phyloP scores from a whole-genome alignment of 2,113 vertebrate species.

The Bos javanicus region DNA sequence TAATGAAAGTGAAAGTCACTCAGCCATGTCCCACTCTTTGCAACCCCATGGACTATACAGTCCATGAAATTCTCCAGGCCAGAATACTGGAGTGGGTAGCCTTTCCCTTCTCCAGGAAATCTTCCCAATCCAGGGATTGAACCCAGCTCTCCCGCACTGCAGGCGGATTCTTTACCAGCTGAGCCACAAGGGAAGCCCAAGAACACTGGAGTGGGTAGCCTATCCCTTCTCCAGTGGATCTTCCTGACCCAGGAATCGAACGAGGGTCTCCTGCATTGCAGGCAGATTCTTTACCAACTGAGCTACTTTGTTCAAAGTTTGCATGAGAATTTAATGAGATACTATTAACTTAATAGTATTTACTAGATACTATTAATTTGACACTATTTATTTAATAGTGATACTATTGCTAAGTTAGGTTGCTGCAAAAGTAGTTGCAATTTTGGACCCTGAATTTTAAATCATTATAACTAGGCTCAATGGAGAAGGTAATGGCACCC shows the following conservation, averaged over 20 bases:
- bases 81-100: background rate
- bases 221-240: background rate
- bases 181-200: background rate
- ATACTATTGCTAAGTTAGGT: background rate
- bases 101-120: background rate
- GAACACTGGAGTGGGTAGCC: background rate
- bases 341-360: background rate
- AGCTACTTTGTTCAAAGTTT: background rate
- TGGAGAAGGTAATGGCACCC: no score
- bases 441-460: background rate
- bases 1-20: background rate
- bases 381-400: background rate
- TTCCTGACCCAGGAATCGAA: background rate
- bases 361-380: background rate
- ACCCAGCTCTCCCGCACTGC: fast-evolving
- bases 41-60: background rate
- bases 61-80: background rate
- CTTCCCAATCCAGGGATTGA: background rate
- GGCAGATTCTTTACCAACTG: background rate
- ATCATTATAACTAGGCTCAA: background rate
- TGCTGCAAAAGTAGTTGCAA: background rate
- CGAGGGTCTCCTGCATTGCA: background rate
- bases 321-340: background rate
- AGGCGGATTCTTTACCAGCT: background rate
- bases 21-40: background rate